A percentile compares a stretch with the other conserved stretches of the same genome.
Conservation (phyloP, 1,140 invertebrate species). For the Solen grandis region DNA sequence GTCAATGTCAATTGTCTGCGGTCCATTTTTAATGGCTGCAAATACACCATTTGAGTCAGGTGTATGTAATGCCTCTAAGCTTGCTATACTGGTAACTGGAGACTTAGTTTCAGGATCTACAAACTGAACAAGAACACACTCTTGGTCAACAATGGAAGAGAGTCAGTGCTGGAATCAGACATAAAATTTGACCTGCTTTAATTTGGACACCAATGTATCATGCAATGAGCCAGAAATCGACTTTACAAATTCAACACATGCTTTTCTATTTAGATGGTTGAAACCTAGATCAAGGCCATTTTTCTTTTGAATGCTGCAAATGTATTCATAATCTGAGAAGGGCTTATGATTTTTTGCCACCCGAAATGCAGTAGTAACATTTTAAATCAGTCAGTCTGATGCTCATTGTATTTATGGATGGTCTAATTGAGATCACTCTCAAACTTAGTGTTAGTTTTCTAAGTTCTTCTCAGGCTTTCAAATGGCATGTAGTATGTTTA, state of each 20-base stretch:
- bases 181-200: conserved; percentile 5
- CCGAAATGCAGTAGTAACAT: conserved; percentile 3
- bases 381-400: conserved; percentile 24
- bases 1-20: conserved; percentile 8
- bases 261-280: conserved; percentile 31
- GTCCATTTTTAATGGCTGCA: neutral
- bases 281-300: conserved; percentile 17
- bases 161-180: neutral
- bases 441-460: neutral
- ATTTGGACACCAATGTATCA: neutral
- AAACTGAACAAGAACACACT: neutral
- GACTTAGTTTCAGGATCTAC: neutral
- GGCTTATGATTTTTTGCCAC: conserved; percentile 10
- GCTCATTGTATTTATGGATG: conserved; percentile 11
- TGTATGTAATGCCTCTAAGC: conserved; percentile 2
- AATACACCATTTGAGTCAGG: conserved; percentile 28
- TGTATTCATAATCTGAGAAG: conserved; percentile 7
- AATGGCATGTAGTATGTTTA: conserved; percentile 11
- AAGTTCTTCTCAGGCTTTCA: neutral
- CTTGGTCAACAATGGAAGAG: neutral
- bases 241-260: conserved; percentile 19
- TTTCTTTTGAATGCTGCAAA: conserved; percentile 2
- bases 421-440: neutral
- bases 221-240: neutral
- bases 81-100: neutral